Percentiles rank a stretch among this genome's conserved stretches.
These are phyloP conservation scores for Liparis tanakae DNA, from an alignment of 2,797 vertebrate genomes.

Conservation along the genomic window DNA sequence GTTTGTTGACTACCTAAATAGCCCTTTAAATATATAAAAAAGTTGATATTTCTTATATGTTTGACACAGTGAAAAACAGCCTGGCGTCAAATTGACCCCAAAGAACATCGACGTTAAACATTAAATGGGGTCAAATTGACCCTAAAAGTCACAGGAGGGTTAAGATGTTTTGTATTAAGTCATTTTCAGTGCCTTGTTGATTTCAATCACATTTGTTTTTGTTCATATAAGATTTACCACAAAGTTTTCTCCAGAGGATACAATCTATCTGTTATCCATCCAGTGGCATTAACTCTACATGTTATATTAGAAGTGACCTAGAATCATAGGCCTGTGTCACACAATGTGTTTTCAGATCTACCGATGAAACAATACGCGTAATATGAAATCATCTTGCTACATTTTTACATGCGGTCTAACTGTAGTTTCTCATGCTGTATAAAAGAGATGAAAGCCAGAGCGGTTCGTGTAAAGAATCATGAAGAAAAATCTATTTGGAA, in stretches of 20 bases:
- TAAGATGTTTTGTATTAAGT: slow-evolving; percentile 47
- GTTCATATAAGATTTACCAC: slow-evolving; percentile 19
- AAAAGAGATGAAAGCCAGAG: slow-evolving; percentile 48
- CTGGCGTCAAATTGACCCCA: too few species aligned
- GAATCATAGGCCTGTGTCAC: slow-evolving; percentile 13
- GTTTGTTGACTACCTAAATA: too few species aligned
- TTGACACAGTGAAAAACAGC: too few species aligned
- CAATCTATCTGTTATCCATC: slow-evolving; percentile 27
- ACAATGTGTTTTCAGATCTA: background rate
- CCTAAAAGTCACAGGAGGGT: too few species aligned
- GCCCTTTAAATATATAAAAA: too few species aligned
- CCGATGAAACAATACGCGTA: slow-evolving; percentile 37
- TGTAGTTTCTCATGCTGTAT: slow-evolving; percentile 38
- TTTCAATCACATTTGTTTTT: slow-evolving; percentile 41
- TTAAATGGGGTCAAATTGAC: too few species aligned
- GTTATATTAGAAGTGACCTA: background rate
- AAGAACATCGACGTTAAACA: too few species aligned
- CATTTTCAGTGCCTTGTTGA: slow-evolving; percentile 51
- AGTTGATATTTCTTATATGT: too few species aligned
- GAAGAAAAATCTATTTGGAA: slow-evolving; percentile 49
- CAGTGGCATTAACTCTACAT: slow-evolving; percentile 11
- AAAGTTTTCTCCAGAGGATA: slow-evolving; percentile 32
- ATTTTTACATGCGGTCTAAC: slow-evolving; percentile 46
- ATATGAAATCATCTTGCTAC: slow-evolving; percentile 42
- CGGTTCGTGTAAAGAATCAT: slow-evolving; percentile 52